Evolutionary conservation across 2,797 vertebrate species (phyloP), one percentile per base, ranked within the genome.

Genomic region (Podarcis lilfordi): DNA sequence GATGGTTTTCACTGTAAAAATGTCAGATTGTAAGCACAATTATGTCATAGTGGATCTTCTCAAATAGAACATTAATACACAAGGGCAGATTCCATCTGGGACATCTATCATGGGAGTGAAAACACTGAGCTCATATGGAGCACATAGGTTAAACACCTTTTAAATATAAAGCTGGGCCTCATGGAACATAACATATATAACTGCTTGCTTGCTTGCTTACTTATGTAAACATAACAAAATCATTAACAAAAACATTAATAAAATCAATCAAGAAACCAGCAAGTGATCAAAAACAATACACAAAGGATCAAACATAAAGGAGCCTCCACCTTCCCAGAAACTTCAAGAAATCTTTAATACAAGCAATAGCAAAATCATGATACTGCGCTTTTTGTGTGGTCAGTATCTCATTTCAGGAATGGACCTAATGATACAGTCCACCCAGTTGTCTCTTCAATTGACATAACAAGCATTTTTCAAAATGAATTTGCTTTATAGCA

Each of bases 1-100:
- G 45, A 76, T 55, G 71, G 61, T 68, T 89, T 89, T 89, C 78
- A 76, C 25, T 68, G 71, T 75, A 68, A 78, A 81, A 85, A 68
- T 79, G 32, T 85, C 61, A 85, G n/a, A 17, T 85, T 50, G 43
- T 50, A 81, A 55, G 87, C 82, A 45, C 25, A 75, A 19, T 87
- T 43, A 75, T 61, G 68, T 69, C 78, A 89, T 45, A 85, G 55
- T 74, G 23, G 29, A 10, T 5, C 50, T 80, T 85, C 29, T 43
- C 32, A 64, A 37, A 85, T 66, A 17, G 21, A 8, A 43, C 10
- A 35, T 85, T 81, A 27, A 55, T 40, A 4, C 64, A 83, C 25
- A 71, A 83, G 11, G 10, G 15, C 27, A 74, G 61, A 8, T 86
- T 80, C 32, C 27, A 37, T 40, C 64, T 81, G 83, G 32, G 40